Conservation (phyloP, 2,797 vertebrate genomes). For the Macropodus opercularis region DNA sequence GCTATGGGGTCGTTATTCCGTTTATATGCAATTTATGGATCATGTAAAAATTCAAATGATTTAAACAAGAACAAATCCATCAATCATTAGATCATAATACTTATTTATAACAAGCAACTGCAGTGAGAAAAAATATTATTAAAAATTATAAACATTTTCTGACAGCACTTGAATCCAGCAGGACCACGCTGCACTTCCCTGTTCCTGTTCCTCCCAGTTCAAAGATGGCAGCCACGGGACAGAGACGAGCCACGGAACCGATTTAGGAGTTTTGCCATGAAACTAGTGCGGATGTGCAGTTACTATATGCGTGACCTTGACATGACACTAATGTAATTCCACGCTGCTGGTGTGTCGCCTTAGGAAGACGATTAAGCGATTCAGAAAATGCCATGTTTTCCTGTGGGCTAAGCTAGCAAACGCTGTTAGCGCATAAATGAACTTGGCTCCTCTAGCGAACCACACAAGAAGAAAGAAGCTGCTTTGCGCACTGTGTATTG, state of each 20-base stretch:
- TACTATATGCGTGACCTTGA: constrained; percentile 28
- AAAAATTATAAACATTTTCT: no score
- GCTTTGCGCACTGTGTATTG: constrained; percentile 31
- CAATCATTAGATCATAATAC: no score
- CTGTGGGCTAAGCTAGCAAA: constrained; percentile 73
- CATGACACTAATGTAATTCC: constrained; percentile 10
- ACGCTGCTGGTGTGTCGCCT: constrained; percentile 28
- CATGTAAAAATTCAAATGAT: no score
- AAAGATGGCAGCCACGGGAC: constrained; percentile 75
- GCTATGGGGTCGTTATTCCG: no score
- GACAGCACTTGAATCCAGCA: constrained; percentile 36
- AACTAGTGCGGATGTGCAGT: constrained; percentile 4
- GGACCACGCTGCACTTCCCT: constrained; percentile 54
- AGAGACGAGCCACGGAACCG: constrained; percentile 61
- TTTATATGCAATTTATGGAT: no score
- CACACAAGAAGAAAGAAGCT: constrained; percentile 46
- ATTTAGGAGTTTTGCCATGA: constrained; percentile 57
- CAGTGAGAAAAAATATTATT: no score
- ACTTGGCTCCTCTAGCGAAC: constrained; percentile 53
- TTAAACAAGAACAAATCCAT: no score
- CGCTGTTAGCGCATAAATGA: constrained; percentile 74
- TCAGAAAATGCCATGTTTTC: constrained; percentile 55
- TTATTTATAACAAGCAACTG: no score
- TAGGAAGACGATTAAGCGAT: constrained; percentile 20
- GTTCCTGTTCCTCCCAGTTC: constrained; percentile 69